These are phyloP conservation scores for Crambe crambe DNA, from an alignment of 37 sponge, comb jelly and placozoan genomes.

Conservation along the genomic window DNA sequence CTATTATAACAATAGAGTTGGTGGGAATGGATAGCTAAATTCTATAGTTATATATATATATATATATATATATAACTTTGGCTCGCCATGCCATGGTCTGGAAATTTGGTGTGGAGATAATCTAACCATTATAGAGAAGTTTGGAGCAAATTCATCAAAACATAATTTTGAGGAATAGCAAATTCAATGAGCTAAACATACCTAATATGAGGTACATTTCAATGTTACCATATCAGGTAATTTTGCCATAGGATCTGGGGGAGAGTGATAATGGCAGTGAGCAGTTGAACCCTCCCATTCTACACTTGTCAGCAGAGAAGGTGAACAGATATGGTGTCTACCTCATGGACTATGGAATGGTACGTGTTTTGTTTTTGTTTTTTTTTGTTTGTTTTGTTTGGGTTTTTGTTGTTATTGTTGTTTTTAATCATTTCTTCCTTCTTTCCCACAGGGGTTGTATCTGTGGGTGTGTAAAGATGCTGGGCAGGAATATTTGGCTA, in stretches of 20 bases:
- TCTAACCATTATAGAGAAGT: too few species aligned
- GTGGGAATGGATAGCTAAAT: too few species aligned
- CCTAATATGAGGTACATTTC: too few species aligned
- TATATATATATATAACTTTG: too few species aligned
- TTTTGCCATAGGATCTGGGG: constrained; percentile 14
- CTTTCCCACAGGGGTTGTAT: constrained; percentile 57
- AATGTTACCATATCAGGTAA: too few species aligned
- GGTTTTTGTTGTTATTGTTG: background rate
- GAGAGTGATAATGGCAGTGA: constrained; percentile 52
- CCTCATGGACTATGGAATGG: constrained; percentile 86
- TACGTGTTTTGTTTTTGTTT: background rate
- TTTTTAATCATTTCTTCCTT: background rate
- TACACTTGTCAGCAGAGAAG: constrained; percentile 86
- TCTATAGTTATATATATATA: too few species aligned
- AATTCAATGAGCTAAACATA: too few species aligned
- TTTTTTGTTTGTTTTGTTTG: background rate
- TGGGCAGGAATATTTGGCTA: constrained; percentile 40
- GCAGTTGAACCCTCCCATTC: constrained; percentile 45
- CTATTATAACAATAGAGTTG: too few species aligned
- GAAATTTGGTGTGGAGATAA: too few species aligned
- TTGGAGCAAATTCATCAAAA: too few species aligned
- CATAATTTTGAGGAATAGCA: too few species aligned
- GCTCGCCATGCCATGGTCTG: too few species aligned
- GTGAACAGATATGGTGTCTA: constrained; percentile 78
- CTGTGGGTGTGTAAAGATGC: constrained; percentile 83